Evolutionary conservation across 2,797 vertebrate species (phyloP).

Genomic region (Sebastes goodei): DNA sequence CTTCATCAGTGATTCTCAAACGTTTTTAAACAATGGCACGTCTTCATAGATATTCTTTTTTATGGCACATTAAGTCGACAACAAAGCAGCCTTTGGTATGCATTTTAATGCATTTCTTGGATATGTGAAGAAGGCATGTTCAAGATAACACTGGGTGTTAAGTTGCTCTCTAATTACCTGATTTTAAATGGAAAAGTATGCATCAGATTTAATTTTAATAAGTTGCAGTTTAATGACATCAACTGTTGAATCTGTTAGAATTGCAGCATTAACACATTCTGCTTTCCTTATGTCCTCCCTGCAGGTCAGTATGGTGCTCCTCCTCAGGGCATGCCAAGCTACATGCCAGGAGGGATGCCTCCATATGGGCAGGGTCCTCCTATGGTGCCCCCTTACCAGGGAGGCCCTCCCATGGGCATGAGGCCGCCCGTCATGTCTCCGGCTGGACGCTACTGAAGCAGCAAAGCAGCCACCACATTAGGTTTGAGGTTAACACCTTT

Average conservation of each 20-base stretch:
- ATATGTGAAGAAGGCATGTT: neutral
- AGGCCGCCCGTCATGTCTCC: constrained; percentile 99
- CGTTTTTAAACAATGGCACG: neutral
- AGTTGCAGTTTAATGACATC: neutral
- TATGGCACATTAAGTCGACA: neutral
- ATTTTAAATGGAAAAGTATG: neutral
- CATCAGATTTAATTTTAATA: neutral
- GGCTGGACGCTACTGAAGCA: constrained; percentile 97
- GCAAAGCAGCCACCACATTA: constrained; percentile 90
- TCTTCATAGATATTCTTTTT: neutral
- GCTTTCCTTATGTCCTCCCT: constrained; percentile 5
- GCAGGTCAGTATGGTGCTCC: constrained; percentile 96
- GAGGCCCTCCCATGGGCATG: constrained; percentile 97
- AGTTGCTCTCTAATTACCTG: neutral
- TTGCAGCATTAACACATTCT: neutral
- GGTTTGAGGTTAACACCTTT: constrained; percentile 99
- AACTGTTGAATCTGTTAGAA: neutral
- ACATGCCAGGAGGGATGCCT: constrained; percentile 95
- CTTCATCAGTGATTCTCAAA: neutral
- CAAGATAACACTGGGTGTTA: neutral
- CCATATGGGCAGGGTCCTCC: constrained; percentile 96
- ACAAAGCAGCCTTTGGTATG: neutral
- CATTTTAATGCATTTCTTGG: neutral
- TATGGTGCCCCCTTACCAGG: constrained; percentile 96
- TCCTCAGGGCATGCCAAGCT: constrained; percentile 96